A percentile compares a stretch with the other conserved stretches of the same genome.
Evolutionary conservation across 2,888 invertebrate genomes (phyloP).

Genomic region (Heterodera filipjevi): DNA sequence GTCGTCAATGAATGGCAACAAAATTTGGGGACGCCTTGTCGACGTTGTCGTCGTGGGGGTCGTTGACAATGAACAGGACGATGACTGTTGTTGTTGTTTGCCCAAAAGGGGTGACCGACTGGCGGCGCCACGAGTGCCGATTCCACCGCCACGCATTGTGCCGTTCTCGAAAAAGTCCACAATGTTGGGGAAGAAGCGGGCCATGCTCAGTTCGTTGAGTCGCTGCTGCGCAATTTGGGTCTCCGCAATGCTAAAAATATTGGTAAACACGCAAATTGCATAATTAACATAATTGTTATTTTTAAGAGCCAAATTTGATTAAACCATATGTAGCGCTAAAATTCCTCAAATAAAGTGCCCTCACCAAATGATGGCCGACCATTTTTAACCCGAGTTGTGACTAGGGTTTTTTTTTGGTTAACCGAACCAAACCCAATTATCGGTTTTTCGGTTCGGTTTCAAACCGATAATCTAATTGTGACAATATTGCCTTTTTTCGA

Average conservation of each 20-base stretch:
- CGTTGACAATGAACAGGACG: not conserved
- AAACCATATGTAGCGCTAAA: too few relatives aligned
- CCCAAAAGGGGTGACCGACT: not conserved
- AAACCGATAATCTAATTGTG: too few relatives aligned
- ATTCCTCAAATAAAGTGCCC: too few relatives aligned
- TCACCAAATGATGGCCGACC: too few relatives aligned
- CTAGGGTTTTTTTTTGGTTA: too few relatives aligned
- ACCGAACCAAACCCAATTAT: too few relatives aligned
- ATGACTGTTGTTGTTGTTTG: not conserved
- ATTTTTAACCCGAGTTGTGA: too few relatives aligned
- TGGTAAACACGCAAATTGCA: not conserved
- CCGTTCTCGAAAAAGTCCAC: slow-evolving; percentile 28
- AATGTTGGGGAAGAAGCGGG: not conserved
- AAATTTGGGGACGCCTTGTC: slow-evolving; percentile 11
- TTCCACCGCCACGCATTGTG: slow-evolving; percentile 10
- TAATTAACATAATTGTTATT: too few relatives aligned
- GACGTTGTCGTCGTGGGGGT: too few relatives aligned
- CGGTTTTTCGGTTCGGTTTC: too few relatives aligned
- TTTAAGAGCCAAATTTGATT: too few relatives aligned
- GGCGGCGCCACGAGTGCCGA: not conserved
- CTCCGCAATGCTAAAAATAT: slow-evolving; percentile 36
- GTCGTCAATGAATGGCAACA: slow-evolving; percentile 36
- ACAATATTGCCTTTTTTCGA: too few relatives aligned
- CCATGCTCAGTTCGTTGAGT: slow-evolving; percentile 15
- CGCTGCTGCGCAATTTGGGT: slow-evolving; percentile 12